Percentiles rank a stretch among this genome's conserved stretches.
These are phyloP conservation scores for Cheilosia grossa DNA, from an alignment of 2,888 invertebrate genomes.

Conservation along the genomic window DNA sequence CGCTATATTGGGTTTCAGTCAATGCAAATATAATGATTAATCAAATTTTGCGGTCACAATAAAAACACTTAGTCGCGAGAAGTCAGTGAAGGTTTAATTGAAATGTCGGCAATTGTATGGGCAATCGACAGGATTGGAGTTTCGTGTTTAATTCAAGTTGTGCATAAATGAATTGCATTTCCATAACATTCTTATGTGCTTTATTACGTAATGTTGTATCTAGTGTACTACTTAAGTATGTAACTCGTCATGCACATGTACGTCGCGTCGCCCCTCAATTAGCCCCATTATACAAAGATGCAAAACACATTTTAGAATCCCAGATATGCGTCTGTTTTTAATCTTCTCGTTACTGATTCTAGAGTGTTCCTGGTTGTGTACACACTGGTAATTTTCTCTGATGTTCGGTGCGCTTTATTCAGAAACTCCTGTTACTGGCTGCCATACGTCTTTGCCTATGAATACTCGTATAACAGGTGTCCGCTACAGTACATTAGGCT, in stretches of 20 bases:
- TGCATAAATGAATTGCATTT: constrained; percentile 9
- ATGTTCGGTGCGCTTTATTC: constrained; percentile 43
- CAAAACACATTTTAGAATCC: constrained; percentile 65
- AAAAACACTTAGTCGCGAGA: not conserved
- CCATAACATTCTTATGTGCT: not conserved
- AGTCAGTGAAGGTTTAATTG: not conserved
- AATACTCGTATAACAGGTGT: constrained; percentile 47
- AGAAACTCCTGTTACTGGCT: constrained; percentile 42
- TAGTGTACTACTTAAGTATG: not conserved
- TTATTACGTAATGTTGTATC: constrained; percentile 28
- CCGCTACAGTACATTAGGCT: constrained; percentile 48
- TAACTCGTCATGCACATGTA: constrained; percentile 3
- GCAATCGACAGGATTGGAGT: constrained; percentile 25
- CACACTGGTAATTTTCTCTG: constrained; percentile 32
- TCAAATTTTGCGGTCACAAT: constrained; percentile 15
- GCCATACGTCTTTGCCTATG: constrained; percentile 8
- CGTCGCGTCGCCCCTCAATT: constrained; percentile 53
- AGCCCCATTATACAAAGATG: constrained; percentile 54
- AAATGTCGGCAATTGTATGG: not conserved
- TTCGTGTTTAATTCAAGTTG: constrained; percentile 17
- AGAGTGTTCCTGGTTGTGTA: constrained; percentile 59
- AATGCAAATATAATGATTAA: constrained; percentile 4
- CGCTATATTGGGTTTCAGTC: constrained; percentile 12
- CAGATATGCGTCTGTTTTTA: constrained; percentile 47
- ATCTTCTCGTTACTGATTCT: constrained; percentile 36